Evolutionary conservation across 2,797 vertebrate species (phyloP).

Genomic region (Mus spretus): DNA sequence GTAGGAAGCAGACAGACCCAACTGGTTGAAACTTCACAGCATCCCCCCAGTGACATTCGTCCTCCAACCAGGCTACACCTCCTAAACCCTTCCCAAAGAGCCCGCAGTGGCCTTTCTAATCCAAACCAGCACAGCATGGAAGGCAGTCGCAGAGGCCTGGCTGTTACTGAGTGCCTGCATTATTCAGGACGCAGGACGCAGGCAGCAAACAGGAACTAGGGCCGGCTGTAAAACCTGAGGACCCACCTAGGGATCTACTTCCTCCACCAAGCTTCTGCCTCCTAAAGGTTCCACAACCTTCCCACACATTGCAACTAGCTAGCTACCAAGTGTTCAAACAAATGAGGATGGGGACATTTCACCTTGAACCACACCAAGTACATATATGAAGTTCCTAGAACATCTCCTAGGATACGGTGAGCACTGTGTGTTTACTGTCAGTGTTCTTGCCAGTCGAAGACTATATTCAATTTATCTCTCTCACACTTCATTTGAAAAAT

Average conservation of each 20-base stretch:
- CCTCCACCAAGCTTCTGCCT: background rate
- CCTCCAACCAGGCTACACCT: background rate
- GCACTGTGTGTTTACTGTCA: background rate
- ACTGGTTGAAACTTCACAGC: background rate
- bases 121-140: background rate
- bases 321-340: background rate
- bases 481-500: slow-evolving; percentile 46
- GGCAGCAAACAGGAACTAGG: background rate
- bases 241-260: too few relatives aligned
- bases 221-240: background rate
- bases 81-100: background rate
- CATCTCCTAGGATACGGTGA: background rate
- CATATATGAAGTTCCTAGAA: background rate
- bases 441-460: background rate
- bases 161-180: background rate
- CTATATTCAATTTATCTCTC: background rate
- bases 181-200: background rate
- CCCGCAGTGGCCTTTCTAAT: background rate
- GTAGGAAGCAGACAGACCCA: background rate
- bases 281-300: background rate
- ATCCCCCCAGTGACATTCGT: background rate
- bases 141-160: background rate
- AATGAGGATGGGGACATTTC: background rate
- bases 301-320: background rate
- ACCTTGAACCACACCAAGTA: background rate